Percentiles rank a stretch among this genome's conserved stretches.
These are phyloP conservation scores for Scaptodrosophila latifasciaeformis DNA, from an alignment of 2,888 invertebrate species.

Conservation along the genomic window DNA sequence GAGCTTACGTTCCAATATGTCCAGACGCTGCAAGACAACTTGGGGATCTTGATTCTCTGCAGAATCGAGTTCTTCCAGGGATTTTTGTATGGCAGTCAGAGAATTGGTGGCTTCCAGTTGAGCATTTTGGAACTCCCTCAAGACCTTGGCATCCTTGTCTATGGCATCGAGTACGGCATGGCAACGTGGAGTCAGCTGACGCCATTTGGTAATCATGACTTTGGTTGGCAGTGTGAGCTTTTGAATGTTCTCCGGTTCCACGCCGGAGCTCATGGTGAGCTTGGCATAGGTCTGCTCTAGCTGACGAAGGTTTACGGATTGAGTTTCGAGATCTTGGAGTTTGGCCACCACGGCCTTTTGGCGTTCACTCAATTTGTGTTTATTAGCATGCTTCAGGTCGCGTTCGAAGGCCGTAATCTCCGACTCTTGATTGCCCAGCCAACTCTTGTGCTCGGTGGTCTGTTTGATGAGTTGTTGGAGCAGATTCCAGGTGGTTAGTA, in stretches of 20 bases:
- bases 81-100: constrained; percentile 83
- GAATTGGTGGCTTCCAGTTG: constrained; percentile 84
- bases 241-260: constrained; percentile 82
- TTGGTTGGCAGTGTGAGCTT: constrained; percentile 79
- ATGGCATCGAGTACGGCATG: constrained; percentile 78
- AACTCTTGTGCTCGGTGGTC: constrained; percentile 78
- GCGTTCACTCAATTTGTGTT: constrained; percentile 79
- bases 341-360: constrained; percentile 78
- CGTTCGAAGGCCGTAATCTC: constrained; percentile 79
- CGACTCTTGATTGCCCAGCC: constrained; percentile 80
- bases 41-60: constrained; percentile 73
- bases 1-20: constrained; percentile 78
- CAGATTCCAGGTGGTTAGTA: constrained; percentile 79
- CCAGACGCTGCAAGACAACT: constrained; percentile 60
- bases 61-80: constrained; percentile 81
- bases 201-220: constrained; percentile 80
- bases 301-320: constrained; percentile 78
- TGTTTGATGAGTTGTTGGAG: constrained; percentile 78
- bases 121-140: constrained; percentile 82
- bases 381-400: constrained; percentile 77
- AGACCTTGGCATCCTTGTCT: constrained; percentile 78
- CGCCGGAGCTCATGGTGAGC: constrained; percentile 80
- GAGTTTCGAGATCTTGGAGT: constrained; percentile 78
- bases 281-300: constrained; percentile 83
- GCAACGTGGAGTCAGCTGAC: constrained; percentile 79